Conservation (phyloP, 2,113 vertebrate species). For the Pituophis catenifer region DNA sequence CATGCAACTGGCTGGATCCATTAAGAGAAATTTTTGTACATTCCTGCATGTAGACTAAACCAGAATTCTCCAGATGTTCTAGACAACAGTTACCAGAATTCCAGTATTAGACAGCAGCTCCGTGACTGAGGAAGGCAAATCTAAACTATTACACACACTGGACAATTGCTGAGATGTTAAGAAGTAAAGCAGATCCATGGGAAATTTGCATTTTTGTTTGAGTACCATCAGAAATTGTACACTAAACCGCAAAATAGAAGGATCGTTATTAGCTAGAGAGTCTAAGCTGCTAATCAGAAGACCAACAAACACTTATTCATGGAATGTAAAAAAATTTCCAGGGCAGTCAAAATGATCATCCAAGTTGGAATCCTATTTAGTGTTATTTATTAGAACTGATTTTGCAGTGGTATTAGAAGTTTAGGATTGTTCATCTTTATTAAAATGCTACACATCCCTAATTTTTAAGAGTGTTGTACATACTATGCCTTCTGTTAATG, state of each 20-base stretch:
- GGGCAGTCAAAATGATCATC: neutral
- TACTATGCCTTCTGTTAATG: neutral
- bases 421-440: neutral
- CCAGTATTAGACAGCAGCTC: neutral
- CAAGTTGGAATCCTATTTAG: neutral
- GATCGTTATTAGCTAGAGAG: neutral
- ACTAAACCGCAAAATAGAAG: neutral
- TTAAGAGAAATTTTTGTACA: neutral
- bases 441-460: neutral
- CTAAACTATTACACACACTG: neutral
- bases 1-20: neutral
- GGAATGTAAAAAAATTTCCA: neutral
- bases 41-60: neutral
- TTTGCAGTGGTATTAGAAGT: neutral
- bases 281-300: neutral
- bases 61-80: neutral
- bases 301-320: slow-evolving; percentile 33
- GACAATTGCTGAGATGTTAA: neutral
- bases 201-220: slow-evolving; percentile 20
- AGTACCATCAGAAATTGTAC: neutral
- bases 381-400: neutral
- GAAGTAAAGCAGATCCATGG: neutral
- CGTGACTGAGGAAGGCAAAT: neutral
- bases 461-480: neutral
- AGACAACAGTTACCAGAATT: neutral